Base-by-base conservation (phyloP, 2,113 vertebrate genomes). In the Pelvicachromis taeniatus region DNA sequence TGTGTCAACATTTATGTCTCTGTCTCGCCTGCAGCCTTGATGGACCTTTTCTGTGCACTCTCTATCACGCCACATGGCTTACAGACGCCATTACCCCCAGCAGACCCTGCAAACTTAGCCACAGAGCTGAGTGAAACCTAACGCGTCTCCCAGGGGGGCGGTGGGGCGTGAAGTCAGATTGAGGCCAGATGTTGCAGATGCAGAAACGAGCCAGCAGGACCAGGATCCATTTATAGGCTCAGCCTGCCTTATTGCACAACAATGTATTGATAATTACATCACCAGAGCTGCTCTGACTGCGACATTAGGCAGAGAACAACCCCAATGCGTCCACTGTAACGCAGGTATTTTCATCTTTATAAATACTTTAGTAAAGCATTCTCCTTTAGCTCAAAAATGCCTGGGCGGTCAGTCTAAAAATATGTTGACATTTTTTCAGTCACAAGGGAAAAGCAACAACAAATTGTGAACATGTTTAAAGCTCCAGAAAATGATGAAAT, bases 181-280 rank as follows among this genome's bases (percentile, higher is more conserved):
- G 90, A 95, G 93, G 93, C 91, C 95, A 96, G 93, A 96, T 96
- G 95, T 95, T 92, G 90, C 85, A 88, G 86, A 93, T 84, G 88
- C 83, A 86, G 53, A 78, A 93, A 33, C 35, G 21, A 90, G 89
- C 79, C 61, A 68, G 54, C 48, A 23, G 77, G 65, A 87, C 83
- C 50, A 40, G 78, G 56, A 88, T 91, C 90, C 93, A 81, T 91
- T 92, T 90, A 91, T 87, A 91, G 88, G 77, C 84, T 79, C 26
- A 79, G 81, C 29, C 63, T 4, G 52, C 35, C 61, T 79, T 56
- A 1, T 53, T 35, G 84, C 73, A 31, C 59, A 73, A 78, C 83
- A 80, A 65, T 7, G 42, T 77, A 40, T 52, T 38, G 86, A 87
- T 89, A 55, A 68, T 55, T 55, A 61, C 29, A 3, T 8, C 1